Evolutionary conservation across 2,113 vertebrate species (phyloP).

Genomic region (Callipepla californica): DNA sequence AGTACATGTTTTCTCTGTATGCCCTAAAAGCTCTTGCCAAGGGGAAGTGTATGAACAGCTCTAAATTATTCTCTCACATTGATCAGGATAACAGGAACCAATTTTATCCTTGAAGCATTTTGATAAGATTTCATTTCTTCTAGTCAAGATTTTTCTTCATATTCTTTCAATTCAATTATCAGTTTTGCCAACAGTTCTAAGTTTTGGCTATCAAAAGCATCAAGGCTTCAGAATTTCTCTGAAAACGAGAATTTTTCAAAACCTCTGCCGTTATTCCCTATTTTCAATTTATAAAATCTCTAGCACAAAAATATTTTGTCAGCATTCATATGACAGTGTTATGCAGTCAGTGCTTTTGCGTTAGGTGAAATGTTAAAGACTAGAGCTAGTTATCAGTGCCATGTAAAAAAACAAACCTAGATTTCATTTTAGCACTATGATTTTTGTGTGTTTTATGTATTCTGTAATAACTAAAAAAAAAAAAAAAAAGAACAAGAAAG

Average conservation of each 20-base stretch:
- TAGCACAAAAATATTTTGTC: not conserved
- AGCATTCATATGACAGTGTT: not conserved
- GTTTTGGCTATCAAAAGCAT: not conserved
- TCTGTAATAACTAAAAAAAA: not conserved
- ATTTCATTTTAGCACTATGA: not conserved
- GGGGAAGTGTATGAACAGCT: not conserved
- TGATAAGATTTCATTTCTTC: not conserved
- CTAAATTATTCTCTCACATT: not conserved
- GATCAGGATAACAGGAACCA: not conserved
- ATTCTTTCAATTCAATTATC: not conserved
- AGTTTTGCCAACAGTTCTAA: not conserved
- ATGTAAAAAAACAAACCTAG: not conserved
- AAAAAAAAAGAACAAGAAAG: not conserved
- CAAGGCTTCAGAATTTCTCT: not conserved
- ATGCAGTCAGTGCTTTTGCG: not conserved
- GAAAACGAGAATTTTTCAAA: not conserved
- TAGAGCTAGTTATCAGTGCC: not conserved
- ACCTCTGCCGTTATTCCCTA: not conserved
- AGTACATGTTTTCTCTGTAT: not conserved
- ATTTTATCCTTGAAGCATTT: not conserved
- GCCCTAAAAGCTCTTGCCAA: not conserved
- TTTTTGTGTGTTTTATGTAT: not conserved
- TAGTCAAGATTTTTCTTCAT: not conserved
- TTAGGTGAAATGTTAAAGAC: not conserved
- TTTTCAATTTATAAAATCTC: not conserved